phyloP scores from a whole-genome alignment of 2,888 invertebrate genomes.

The Eupithecia vulgata region DNA sequence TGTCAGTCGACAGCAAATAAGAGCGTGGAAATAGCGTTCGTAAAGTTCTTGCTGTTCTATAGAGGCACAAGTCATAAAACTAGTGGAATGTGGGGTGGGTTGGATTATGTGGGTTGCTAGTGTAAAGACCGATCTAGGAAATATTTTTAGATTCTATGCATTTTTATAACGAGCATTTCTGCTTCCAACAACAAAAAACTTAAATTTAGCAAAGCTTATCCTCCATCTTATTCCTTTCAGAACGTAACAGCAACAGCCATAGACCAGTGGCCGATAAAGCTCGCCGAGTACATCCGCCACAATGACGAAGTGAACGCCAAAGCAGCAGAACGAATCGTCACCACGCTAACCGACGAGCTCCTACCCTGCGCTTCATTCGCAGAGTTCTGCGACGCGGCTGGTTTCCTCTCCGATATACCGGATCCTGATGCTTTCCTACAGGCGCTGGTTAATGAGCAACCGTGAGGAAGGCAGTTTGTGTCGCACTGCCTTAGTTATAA shows the following conservation, averaged over 20 bases:
- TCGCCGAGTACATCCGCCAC: slow-evolving; percentile 96
- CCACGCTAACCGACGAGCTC: slow-evolving; percentile 93
- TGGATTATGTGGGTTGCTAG: too few species aligned
- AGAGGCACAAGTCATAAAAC: too few species aligned
- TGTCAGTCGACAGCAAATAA: too few species aligned
- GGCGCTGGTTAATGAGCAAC: slow-evolving; percentile 64
- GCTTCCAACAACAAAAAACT: background rate
- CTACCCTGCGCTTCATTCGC: slow-evolving; percentile 94
- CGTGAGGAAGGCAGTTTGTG: slow-evolving; percentile 63
- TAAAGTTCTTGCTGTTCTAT: too few species aligned
- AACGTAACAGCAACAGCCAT: slow-evolving; percentile 87
- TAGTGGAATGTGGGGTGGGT: too few species aligned
- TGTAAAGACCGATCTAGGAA: background rate
- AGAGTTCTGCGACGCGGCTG: slow-evolving; percentile 97
- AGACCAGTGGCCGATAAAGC: slow-evolving; percentile 94
- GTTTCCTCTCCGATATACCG: slow-evolving; percentile 88
- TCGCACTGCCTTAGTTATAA: slow-evolving; percentile 64
- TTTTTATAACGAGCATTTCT: background rate
- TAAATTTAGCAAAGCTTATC: background rate
- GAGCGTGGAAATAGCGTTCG: too few species aligned
- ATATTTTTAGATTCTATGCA: too few species aligned
- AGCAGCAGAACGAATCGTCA: slow-evolving; percentile 92
- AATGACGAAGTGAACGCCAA: slow-evolving; percentile 96
- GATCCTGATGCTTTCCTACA: slow-evolving; percentile 84
- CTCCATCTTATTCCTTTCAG: slow-evolving; percentile 65